These are phyloP conservation scores for Temnothorax longispinosus DNA, from an alignment of 1,140 invertebrate genomes.

Conservation along the genomic window DNA sequence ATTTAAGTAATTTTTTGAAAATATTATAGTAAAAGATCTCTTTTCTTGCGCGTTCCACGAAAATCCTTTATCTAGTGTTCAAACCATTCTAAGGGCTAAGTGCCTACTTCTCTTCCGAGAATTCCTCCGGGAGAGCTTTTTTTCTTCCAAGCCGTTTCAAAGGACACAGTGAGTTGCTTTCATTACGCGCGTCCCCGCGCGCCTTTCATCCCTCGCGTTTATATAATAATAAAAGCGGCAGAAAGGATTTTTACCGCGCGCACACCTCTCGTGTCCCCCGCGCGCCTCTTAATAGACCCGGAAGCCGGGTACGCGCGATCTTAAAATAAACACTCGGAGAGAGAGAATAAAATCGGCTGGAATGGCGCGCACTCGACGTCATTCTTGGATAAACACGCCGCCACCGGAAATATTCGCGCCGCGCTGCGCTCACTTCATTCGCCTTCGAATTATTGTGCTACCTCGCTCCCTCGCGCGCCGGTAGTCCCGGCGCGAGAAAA, in stretches of 20 bases:
- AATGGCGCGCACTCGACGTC: constrained; percentile 67
- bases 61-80: constrained; percentile 21
- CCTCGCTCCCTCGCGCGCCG: not conserved
- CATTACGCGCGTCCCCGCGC: constrained; percentile 53
- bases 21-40: not conserved
- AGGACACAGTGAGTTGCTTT: constrained; percentile 54
- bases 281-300: constrained; percentile 53
- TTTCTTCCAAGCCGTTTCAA: not conserved
- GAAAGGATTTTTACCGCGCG: constrained; percentile 40
- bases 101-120: constrained; percentile 14
- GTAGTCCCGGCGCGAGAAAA: constrained; percentile 45
- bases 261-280: not conserved
- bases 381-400: constrained; percentile 67
- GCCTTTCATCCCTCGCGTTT: constrained; percentile 19
- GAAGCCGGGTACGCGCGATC: constrained; percentile 45
- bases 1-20: not conserved
- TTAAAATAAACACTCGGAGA: constrained; percentile 56
- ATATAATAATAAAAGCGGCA: constrained; percentile 33
- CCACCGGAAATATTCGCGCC: constrained; percentile 61
- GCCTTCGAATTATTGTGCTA: constrained; percentile 36
- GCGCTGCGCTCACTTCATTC: not conserved
- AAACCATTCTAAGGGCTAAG: not conserved
- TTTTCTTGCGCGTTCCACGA: not conserved
- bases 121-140: not conserved
- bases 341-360: constrained; percentile 50